phyloP scores from a whole-genome alignment of 1,140 invertebrate species.

The Sycophila sp. region DNA sequence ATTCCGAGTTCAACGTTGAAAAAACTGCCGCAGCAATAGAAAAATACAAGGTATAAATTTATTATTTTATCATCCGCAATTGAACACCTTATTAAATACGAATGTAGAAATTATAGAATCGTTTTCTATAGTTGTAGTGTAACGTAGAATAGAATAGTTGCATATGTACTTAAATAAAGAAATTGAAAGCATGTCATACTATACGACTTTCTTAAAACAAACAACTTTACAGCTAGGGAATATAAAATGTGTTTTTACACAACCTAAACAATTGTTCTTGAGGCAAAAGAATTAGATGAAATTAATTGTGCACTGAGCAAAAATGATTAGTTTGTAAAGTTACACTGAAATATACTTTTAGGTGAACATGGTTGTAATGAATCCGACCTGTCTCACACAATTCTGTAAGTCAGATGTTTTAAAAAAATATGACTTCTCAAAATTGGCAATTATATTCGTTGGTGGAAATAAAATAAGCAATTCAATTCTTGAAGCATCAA shows the following conservation, averaged over 20 bases:
- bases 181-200: too few species aligned
- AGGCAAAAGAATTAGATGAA: too few species aligned
- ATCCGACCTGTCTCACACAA: neutral
- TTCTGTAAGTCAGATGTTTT: neutral
- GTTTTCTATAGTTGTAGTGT: neutral
- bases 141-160: too few species aligned
- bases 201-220: too few species aligned
- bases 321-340: too few species aligned
- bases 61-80: neutral
- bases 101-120: neutral
- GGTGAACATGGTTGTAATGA: too few species aligned
- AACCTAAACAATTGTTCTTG: too few species aligned
- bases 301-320: too few species aligned
- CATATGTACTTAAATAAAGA: too few species aligned
- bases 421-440: neutral
- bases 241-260: too few species aligned
- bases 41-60: slow-evolving; percentile 32
- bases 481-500: neutral
- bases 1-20: slow-evolving; percentile 9
- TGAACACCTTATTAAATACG: neutral
- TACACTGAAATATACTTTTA: too few species aligned
- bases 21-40: slow-evolving; percentile 21
- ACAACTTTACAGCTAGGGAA: too few species aligned
- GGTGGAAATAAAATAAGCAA: neutral
- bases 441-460: neutral